Base-by-base conservation (phyloP, 2,888 invertebrate genomes). In the Tanytarsus gracilentus region DNA sequence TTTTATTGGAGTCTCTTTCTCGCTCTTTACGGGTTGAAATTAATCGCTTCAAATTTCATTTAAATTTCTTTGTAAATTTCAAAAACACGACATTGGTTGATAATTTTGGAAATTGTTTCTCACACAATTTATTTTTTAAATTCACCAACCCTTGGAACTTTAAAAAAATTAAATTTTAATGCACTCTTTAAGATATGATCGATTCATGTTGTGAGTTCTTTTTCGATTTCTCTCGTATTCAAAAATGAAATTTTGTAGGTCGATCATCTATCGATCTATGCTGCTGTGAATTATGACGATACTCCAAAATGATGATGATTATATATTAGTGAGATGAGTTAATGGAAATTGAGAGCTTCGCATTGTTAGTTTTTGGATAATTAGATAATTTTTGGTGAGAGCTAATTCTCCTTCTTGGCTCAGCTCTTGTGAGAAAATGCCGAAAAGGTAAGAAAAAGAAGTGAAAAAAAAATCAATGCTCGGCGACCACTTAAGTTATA, bases 51-150 rank as follows among this genome's bases (percentile, higher is more conserved):
- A 23, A 40, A 40, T 21, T 29, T 29, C 18, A 33, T 33, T 33
- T 33, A n/a, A 26, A 26, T 55, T 55, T 55, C 39, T 55, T n/a
- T n/a, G n/a, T n/a, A n/a, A n/a, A n/a, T n/a, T 58, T 40, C 48
- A 11, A 33, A 53, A 23, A 40, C 14, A 16, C n/a, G 3, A 14
- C 14, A 7, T 14, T 14, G 5, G 6, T 21, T 3, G 40, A 16
- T 16, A 16, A n/a, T 33, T 33, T 33, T 33, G 2, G 6, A 33
- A 33, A 33, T 33, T n/a, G 3, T 9, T 5, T 3, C 4, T 4
- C 4, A n/a, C n/a, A n/a, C n/a, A n/a, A n/a, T n/a, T n/a, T n/a
- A n/a, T n/a, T n/a, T n/a, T n/a, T n/a, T n/a, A n/a, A n/a, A n/a
- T n/a, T n/a, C n/a, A n/a, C n/a, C n/a, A n/a, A n/a, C n/a, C n/a